Conservation (phyloP, 2,888 invertebrate species). For the Ypsolopha scabrella region DNA sequence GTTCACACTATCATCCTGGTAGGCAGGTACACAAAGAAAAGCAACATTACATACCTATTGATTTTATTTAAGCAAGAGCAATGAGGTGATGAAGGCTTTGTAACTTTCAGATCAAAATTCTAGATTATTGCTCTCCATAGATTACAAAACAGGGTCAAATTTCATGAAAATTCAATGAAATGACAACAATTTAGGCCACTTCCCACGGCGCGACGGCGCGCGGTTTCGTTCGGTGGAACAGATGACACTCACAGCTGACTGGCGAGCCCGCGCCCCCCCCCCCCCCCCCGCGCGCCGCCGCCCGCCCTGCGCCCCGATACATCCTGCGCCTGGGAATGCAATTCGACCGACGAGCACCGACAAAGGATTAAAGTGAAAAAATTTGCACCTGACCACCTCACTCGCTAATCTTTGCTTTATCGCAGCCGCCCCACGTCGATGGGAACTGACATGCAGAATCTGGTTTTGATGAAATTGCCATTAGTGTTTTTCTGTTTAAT, state of each 20-base stretch:
- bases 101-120: conserved; percentile 6
- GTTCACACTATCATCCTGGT: not conserved
- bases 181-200: conserved; percentile 52
- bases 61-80: not conserved
- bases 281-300: conserved; percentile 21
- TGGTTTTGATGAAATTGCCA: not conserved
- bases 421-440: not conserved
- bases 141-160: conserved; percentile 13
- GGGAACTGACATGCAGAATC: not conserved
- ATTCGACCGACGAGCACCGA: conserved; percentile 28
- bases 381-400: not conserved
- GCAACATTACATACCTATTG: not conserved
- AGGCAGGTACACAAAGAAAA: not conserved
- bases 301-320: conserved; percentile 31
- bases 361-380: conserved; percentile 6
- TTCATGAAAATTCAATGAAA: conserved; percentile 32
- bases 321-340: conserved; percentile 22
- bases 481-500: not conserved
- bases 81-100: conserved; percentile 1
- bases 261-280: conserved; percentile 26
- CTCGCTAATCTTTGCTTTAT: not conserved
- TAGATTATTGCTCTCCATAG: conserved; percentile 17
- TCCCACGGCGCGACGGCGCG: conserved; percentile 36
- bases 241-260: conserved; percentile 67
- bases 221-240: conserved; percentile 23